Base-by-base conservation (phyloP, 2,113 vertebrate species). In the Brachyhypopomus occidentalis region DNA sequence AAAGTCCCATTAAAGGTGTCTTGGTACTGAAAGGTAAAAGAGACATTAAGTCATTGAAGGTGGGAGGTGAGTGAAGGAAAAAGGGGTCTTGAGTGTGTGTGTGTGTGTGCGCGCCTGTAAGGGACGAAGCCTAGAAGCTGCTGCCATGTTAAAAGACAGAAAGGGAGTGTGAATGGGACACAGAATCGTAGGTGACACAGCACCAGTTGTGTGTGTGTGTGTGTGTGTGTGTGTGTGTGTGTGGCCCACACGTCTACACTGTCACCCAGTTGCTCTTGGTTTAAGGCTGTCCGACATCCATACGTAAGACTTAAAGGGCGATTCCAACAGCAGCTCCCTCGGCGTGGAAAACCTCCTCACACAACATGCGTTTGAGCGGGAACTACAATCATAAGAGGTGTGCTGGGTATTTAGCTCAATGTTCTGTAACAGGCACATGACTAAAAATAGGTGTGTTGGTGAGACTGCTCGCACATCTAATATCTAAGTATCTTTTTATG, bases 1-100 rank as follows among this genome's bases (percentile, higher is more conserved):
- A 83, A 83, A 77, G 38, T 69, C 66, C 73, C 67, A 77, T 85
- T 83, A 82, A 75, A 83, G 73, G 73, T 80, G 60, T 58, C 72
- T 76, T 82, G 78, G 64, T 73, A 76, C 45, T 70, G 60, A 83
- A 62, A 74, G 80, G 78, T 77, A 73, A 55, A 52, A 62, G 58
- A 82, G 41, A 71, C 64, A 82, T 79, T 74, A 78, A 77, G 63
- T 81, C 30, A n/a, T 41, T 82, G 71, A 64, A 45, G 79, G 30
- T 2, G 5, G 62, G 72, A 38, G 58, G 48, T 36, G 5, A 80
- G 72, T 64, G 19, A 62, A 34, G 74, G 27, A 77, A 77, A 77
- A 67, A 27, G 25, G 27, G 16, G 22, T 66, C 59, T 30, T 80
- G 25, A 62, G 12, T 41, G 41, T 62, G 69, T 9, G 60, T 63